Evolutionary conservation across 30 jellyfish, hydroid and myxozoan species (phyloP).

Genomic region (Sanderia malayensis): DNA sequence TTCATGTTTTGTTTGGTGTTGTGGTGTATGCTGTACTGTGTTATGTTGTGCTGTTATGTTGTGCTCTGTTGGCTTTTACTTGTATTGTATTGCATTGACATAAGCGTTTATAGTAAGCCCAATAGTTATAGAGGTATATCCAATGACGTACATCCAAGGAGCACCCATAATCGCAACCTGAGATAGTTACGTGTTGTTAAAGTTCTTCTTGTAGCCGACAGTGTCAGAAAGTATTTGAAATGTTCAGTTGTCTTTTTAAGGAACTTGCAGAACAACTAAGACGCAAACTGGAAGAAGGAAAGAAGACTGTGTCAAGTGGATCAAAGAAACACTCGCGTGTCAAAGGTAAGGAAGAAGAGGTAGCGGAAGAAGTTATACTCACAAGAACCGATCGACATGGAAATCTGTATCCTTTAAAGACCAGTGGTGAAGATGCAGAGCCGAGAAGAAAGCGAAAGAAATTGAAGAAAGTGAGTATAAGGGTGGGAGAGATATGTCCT

Average conservation of each 20-base stretch:
- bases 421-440: slow-evolving; percentile 53
- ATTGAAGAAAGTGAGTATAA: slow-evolving; percentile 25
- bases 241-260: slow-evolving; percentile 11
- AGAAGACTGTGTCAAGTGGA: not conserved
- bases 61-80: too few relatives aligned
- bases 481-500: not conserved
- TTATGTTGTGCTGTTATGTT: too few relatives aligned
- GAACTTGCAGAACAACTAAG: slow-evolving; percentile 70
- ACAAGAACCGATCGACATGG: slow-evolving; percentile 87
- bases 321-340: not conserved
- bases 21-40: too few relatives aligned
- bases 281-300: slow-evolving; percentile 59
- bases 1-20: too few relatives aligned
- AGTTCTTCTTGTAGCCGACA: not conserved
- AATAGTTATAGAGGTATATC: too few relatives aligned
- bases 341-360: slow-evolving; percentile 37
- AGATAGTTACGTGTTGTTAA: too few relatives aligned
- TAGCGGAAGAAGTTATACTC: slow-evolving; percentile 76
- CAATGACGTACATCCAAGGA: too few relatives aligned
- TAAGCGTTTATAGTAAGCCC: too few relatives aligned
- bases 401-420: slow-evolving; percentile 67
- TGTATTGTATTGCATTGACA: too few relatives aligned
- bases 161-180: too few relatives aligned
- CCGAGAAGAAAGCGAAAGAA: slow-evolving; percentile 52
- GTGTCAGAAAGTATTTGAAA: not conserved